Conservation (phyloP, 92 coral and sea anemone species). For the Bergia sp. region DNA sequence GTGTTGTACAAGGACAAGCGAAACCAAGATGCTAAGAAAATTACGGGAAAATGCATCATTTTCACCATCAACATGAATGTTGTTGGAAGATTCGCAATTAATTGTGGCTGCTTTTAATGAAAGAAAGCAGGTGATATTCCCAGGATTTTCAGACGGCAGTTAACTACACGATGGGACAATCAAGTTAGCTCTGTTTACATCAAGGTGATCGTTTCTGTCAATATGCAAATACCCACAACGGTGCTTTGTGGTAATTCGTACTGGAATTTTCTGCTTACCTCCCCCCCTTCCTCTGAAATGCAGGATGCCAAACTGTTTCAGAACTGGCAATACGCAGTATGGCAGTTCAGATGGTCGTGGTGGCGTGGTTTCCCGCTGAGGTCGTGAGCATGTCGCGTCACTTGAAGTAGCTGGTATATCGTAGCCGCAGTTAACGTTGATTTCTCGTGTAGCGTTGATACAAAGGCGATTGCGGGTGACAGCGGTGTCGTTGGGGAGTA, state of each 20-base stretch:
- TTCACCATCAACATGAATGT: neutral
- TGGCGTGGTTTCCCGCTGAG: too few relatives aligned
- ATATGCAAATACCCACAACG: neutral
- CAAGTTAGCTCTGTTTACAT: neutral
- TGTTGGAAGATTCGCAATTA: too few relatives aligned
- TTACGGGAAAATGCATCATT: neutral
- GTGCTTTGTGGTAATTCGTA: neutral
- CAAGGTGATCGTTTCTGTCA: neutral
- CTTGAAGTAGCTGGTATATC: too few relatives aligned
- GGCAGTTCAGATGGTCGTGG: too few relatives aligned
- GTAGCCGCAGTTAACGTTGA: too few relatives aligned
- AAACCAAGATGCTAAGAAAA: neutral
- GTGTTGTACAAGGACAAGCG: neutral
- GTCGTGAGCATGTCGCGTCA: too few relatives aligned
- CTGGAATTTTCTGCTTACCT: neutral
- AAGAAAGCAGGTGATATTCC: too few relatives aligned
- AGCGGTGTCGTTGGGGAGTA: conserved; percentile 13
- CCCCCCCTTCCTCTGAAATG: neutral
- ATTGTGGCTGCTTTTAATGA: too few relatives aligned
- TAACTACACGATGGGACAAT: neutral
- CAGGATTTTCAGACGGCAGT: too few relatives aligned
- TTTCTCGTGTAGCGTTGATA: too few relatives aligned
- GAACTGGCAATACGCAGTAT: neutral
- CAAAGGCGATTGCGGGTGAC: too few relatives aligned
- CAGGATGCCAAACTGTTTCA: conserved; percentile 9